A percentile compares a stretch with the other conserved stretches of the same genome.
Evolutionary conservation across 2,113 vertebrate species (phyloP).

Genomic region (Hydrolagus affinis): DNA sequence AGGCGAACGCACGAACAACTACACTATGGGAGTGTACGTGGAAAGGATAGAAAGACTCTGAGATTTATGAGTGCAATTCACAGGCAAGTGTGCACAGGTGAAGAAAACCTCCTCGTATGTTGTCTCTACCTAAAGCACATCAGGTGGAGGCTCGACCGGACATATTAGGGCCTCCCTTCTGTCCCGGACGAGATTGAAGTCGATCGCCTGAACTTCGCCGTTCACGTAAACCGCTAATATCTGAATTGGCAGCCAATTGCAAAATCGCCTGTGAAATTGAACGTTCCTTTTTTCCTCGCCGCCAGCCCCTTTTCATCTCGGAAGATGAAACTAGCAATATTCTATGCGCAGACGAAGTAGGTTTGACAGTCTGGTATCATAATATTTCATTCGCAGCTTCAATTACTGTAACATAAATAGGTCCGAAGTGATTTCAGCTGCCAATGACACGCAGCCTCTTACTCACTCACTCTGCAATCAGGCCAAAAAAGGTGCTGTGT

Average conservation of each 20-base stretch:
- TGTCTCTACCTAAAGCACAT: no score
- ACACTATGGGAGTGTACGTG: no score
- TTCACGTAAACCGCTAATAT: not conserved
- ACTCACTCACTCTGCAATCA: not conserved
- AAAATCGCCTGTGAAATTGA: not conserved
- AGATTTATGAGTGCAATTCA: no score
- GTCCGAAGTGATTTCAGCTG: slow-evolving; percentile 22
- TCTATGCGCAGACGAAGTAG: slow-evolving; percentile 3
- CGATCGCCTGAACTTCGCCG: not conserved
- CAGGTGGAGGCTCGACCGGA: no score
- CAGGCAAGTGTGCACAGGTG: no score
- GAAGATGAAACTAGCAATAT: not conserved
- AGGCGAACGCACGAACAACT: no score
- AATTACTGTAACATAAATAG: slow-evolving; percentile 27
- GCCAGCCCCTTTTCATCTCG: not conserved
- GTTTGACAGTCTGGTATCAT: slow-evolving; percentile 18
- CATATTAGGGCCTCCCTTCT: no score
- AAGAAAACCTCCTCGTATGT: no score
- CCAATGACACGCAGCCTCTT: not conserved
- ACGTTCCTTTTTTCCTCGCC: not conserved
- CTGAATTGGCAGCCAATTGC: not conserved
- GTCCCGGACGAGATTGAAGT: not conserved
- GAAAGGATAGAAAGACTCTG: no score
- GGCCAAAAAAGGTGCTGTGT: not conserved
- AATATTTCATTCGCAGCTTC: slow-evolving; percentile 29